Percentiles rank a stretch among this genome's conserved stretches.
Conservation (phyloP, 2,797 vertebrate species). For the Oryzias sinensis region DNA sequence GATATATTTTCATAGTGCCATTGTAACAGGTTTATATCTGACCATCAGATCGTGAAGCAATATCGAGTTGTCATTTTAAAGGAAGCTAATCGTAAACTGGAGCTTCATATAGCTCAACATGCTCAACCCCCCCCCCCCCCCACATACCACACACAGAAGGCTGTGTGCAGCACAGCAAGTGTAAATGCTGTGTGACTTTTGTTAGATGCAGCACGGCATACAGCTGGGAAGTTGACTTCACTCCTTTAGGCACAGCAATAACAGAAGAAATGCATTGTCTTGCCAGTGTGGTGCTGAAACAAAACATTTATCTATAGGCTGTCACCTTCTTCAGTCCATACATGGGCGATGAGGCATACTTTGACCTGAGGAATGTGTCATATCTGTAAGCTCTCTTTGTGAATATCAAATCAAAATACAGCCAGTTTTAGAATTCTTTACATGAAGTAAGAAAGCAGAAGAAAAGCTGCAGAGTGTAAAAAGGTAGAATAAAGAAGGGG, state of each 20-base stretch:
- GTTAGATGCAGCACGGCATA: conserved; percentile 9
- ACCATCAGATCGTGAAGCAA: conserved; percentile 39
- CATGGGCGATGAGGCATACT: conserved; percentile 20
- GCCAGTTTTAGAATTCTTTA: conserved; percentile 16
- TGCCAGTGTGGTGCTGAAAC: conserved; percentile 27
- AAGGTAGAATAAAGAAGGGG: conserved; percentile 51
- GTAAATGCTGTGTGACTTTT: conserved; percentile 21
- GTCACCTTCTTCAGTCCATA: conserved; percentile 23
- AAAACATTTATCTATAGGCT: conserved; percentile 26
- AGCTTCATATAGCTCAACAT: conserved; percentile 18
- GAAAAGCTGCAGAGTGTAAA: conserved; percentile 35
- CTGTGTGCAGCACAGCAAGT: background rate
- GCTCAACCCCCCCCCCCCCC: conserved; percentile 29
- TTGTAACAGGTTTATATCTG: conserved; percentile 31
- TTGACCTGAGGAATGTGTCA: conserved; percentile 42
- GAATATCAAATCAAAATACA: conserved; percentile 42
- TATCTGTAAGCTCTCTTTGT: conserved; percentile 22
- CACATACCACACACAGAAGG: conserved; percentile 7
- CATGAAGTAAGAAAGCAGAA: conserved; percentile 11
- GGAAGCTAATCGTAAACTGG: conserved; percentile 9
- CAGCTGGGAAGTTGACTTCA: conserved; percentile 24
- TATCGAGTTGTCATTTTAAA: conserved; percentile 28
- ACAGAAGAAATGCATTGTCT: conserved; percentile 21
- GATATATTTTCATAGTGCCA: conserved; percentile 33
- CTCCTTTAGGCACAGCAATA: conserved; percentile 30